Evolutionary conservation across 2,113 vertebrate species (phyloP).

Genomic region (rat (Rattus norvegicus)): GRCr8 NC_086020.1:85339501-85340000

Average conservation of each 20-base stretch:
- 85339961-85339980: background rate
- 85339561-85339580: background rate
- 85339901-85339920: no score
- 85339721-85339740: background rate
- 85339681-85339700: background rate
- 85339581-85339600: background rate
- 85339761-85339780: background rate
- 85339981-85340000: background rate
- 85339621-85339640: background rate
- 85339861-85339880: background rate
- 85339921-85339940: background rate
- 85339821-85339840: background rate
- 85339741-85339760: no score
- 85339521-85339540: background rate
- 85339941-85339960: background rate
- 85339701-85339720: no score
- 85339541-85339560: background rate
- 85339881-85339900: no score
- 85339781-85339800: background rate
- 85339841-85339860: fast-evolving
- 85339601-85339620: background rate
- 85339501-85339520: no score
- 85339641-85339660: background rate
- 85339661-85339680: background rate
- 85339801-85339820: no score